Conservation (phyloP, 2,113 vertebrate genomes). For the Tautogolabrus adspersus region DNA sequence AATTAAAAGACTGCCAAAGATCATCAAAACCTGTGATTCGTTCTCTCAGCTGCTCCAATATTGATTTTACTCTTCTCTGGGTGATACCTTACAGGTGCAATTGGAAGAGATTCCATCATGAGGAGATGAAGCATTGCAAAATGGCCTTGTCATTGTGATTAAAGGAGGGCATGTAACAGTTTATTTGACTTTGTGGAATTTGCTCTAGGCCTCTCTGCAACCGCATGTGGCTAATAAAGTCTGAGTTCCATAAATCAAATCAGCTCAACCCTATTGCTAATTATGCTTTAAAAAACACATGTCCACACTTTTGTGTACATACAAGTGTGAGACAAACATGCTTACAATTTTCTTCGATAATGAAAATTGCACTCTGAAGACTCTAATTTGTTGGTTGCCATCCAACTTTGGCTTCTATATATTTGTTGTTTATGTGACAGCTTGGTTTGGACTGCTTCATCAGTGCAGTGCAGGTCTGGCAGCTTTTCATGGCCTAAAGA, state of each 20-base stretch:
- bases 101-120: conserved; percentile 11
- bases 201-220: conserved; percentile 56
- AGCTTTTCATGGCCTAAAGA: conserved; percentile 37
- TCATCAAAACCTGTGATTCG: conserved; percentile 8
- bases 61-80: conserved; percentile 28
- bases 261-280: neutral
- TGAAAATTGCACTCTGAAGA: neutral
- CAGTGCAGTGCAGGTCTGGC: conserved; percentile 31
- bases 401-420: conserved; percentile 2
- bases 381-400: conserved; percentile 9
- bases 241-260: conserved; percentile 65
- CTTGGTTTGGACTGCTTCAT: neutral
- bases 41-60: neutral
- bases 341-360: neutral
- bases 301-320: neutral
- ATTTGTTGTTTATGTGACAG: conserved; percentile 9
- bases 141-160: conserved; percentile 54
- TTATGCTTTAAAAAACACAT: neutral
- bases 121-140: conserved; percentile 55
- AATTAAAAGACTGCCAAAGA: neutral
- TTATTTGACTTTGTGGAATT: conserved; percentile 72
- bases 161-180: conserved; percentile 47
- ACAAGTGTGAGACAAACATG: neutral
- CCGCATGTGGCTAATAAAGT: conserved; percentile 42
- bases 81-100: conserved; percentile 17